These are phyloP conservation scores for Motacilla alba DNA, from an alignment of 2,113 vertebrate genomes.

Conservation along the genomic window DNA sequence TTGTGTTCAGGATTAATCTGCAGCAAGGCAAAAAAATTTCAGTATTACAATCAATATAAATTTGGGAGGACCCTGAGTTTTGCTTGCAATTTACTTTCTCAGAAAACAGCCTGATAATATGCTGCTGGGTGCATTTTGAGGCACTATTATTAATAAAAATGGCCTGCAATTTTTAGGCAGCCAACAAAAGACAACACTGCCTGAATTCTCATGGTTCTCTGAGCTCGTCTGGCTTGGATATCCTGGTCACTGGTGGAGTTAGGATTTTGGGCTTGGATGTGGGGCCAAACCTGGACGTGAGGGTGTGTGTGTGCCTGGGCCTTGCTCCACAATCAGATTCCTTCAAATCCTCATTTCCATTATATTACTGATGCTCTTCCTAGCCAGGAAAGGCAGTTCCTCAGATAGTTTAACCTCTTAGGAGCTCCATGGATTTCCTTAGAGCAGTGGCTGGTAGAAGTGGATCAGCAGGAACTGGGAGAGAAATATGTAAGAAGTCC, in stretches of 20 bases:
- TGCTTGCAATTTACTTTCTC: background rate
- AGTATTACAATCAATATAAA: background rate
- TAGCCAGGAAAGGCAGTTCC: background rate
- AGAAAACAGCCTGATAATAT: background rate
- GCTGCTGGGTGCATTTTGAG: background rate
- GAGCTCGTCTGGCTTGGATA: background rate
- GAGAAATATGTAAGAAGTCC: background rate
- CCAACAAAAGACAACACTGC: background rate
- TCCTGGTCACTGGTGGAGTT: background rate
- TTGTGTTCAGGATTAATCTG: constrained; percentile 86
- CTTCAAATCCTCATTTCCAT: background rate
- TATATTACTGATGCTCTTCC: background rate
- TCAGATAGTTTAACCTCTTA: background rate
- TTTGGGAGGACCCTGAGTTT: background rate
- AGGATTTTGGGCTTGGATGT: background rate
- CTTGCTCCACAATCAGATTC: background rate
- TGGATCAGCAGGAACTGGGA: background rate
- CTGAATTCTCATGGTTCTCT: background rate
- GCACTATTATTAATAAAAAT: background rate
- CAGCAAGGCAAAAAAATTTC: constrained; percentile 15
- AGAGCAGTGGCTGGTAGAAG: background rate
- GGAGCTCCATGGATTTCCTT: background rate
- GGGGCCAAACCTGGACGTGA: background rate
- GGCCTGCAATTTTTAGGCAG: background rate
- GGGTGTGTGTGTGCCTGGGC: background rate